Base-by-base conservation (phyloP, 1,140 invertebrate species). In the Apis florea region DNA sequence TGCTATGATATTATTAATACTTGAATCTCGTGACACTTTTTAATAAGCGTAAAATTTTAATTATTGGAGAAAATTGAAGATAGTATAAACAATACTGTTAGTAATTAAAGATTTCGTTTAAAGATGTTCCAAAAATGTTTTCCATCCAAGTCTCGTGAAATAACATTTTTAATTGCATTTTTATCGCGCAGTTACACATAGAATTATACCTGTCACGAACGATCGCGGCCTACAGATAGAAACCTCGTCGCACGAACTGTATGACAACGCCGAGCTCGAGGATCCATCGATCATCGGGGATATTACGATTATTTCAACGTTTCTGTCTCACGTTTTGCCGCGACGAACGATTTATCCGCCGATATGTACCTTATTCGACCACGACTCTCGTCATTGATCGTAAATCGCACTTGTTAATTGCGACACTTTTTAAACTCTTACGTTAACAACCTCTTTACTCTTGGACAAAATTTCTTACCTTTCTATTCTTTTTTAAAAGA, bases 321-420 rank as follows among this genome's bases (percentile, higher is more conserved):
- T 88, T 82, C 77, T 70, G 73, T 88, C 82, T 66, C 53, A 63
- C 47, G 51, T 88, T 87, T 75, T 82, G 71, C 53, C 31, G 19
- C 58, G 59, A 68, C 10, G 61, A 58, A 71, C 85, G 88, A 91
- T 90, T 88, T 90, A 91, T 91, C 82, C 83, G 72, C 71, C 31
- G 31, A 40, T 40, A 79, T 83, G 84, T 85, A 84, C 84, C 86
- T 87, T 90, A 89, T 80, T 84, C 83, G 87, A 72, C 69, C 68
- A 76, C 82, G 83, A 78, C 68, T 83, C 85, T 76, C 68, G 80
- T 5, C 31, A 40, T 69, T 79, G 84, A 89, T 90, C 85, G 82
- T 83, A 83, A 85, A 85, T 90, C 82, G 84, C 71, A 84, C 85
- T 87, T 89, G 80, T 84, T 58, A 83, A 6, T 68, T 49, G 56